Percentiles rank a stretch among this genome's conserved stretches.
Conservation (phyloP, 92 coral and sea anemone species). For the Meandrina meandrites region DNA sequence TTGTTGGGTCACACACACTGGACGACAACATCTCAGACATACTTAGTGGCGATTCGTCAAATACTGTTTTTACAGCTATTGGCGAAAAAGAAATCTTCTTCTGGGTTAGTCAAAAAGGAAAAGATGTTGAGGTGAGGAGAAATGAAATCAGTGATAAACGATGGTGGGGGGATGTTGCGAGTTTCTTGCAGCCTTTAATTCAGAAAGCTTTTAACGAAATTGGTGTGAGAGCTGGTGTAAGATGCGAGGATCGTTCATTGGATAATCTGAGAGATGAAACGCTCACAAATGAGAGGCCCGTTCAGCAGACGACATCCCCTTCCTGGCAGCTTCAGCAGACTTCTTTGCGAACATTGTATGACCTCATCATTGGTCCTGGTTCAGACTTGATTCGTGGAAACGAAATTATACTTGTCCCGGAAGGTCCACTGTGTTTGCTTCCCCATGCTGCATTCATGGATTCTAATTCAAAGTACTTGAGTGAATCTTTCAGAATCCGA, state of each 20-base stretch:
- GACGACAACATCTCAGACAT: not conserved
- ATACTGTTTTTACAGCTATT: not conserved
- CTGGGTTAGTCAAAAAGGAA: constrained; percentile 1
- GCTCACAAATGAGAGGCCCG: not conserved
- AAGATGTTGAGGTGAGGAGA: not conserved
- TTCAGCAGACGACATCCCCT: too few species aligned
- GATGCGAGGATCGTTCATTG: constrained; percentile 40
- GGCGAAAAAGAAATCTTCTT: not conserved
- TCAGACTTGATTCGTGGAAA: constrained; percentile 16
- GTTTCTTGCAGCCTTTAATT: not conserved
- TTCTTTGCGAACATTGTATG: not conserved
- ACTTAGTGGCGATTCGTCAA: not conserved
- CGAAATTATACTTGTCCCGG: constrained; percentile 20
- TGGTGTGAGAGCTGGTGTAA: not conserved
- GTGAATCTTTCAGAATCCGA: constrained; percentile 27
- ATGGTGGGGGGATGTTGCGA: not conserved
- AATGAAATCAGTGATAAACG: not conserved
- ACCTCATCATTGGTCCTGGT: not conserved
- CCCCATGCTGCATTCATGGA: constrained; percentile 27
- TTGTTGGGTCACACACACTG: not conserved
- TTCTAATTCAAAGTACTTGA: not conserved
- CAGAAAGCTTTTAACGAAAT: not conserved
- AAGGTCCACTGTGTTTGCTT: constrained; percentile 16
- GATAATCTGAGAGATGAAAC: not conserved
- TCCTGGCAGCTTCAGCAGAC: not conserved